Conservation (phyloP, 2,888 invertebrate species). For the Dryadula phaetusa region DNA sequence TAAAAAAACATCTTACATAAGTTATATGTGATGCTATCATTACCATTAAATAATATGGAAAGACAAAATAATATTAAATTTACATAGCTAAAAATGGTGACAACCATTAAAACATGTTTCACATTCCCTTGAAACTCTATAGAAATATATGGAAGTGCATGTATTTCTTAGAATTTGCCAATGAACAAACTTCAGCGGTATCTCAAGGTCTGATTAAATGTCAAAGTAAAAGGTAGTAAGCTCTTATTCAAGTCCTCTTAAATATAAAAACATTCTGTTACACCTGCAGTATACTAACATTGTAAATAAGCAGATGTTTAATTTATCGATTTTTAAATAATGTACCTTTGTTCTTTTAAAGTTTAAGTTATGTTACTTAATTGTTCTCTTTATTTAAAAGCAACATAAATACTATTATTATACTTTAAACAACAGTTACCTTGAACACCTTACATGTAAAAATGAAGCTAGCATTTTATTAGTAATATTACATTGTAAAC, state of each 20-base stretch:
- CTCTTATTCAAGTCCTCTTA: not conserved
- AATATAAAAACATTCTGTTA: not conserved
- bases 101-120: not conserved
- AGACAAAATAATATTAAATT: not conserved
- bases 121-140: not conserved
- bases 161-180: constrained; percentile 1
- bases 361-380: not conserved
- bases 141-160: not conserved
- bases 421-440: not conserved
- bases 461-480: not conserved
- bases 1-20: not conserved
- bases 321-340: not conserved
- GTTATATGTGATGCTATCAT: not conserved
- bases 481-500: not conserved
- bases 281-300: constrained; percentile 2
- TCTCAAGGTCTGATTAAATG: constrained; percentile 21
- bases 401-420: not conserved
- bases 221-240: constrained; percentile 17
- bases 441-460: not conserved
- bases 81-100: not conserved
- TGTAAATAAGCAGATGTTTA: constrained; percentile 11
- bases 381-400: not conserved
- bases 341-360: not conserved
- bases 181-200: not conserved
- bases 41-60: not conserved